Conservation (phyloP, 2,797 vertebrate genomes). For the Limnodromus scolopaceus region DNA sequence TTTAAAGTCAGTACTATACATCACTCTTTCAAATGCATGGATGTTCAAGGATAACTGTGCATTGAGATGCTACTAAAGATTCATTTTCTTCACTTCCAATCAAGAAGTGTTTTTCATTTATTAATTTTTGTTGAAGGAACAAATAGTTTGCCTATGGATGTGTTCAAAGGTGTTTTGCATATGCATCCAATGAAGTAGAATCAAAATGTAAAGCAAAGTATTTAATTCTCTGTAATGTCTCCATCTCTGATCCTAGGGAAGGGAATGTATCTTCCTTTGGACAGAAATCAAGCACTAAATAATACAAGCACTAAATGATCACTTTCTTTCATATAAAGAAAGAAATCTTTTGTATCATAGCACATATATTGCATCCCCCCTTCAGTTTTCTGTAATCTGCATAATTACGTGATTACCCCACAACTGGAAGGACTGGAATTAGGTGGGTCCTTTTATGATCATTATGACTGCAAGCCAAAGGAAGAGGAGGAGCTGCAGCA, state of each 20-base stretch:
- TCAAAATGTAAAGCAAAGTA: neutral
- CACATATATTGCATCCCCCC: neutral
- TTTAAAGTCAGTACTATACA: neutral
- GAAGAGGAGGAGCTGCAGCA: constrained; percentile 43
- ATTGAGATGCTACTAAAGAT: neutral
- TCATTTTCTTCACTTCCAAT: neutral
- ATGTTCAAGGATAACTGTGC: neutral
- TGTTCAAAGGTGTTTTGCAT: neutral
- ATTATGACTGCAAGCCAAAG: constrained; percentile 7
- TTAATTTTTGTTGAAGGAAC: neutral
- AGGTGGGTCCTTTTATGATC: constrained; percentile 19
- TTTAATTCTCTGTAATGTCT: neutral
- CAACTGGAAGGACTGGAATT: constrained; percentile 55
- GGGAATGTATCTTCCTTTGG: neutral
- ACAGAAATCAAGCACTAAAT: neutral
- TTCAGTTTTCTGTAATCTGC: neutral
- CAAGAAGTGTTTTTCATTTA: neutral
- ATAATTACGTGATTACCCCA: constrained; percentile 9
- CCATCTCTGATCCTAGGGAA: neutral
- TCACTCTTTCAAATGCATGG: neutral
- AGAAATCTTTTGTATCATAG: neutral
- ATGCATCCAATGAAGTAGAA: neutral
- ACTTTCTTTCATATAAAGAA: neutral
- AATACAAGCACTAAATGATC: neutral
- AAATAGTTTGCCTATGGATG: neutral